Evolutionary conservation across 2,797 vertebrate genomes (phyloP).

Genomic region (Microtus agrestis): DNA sequence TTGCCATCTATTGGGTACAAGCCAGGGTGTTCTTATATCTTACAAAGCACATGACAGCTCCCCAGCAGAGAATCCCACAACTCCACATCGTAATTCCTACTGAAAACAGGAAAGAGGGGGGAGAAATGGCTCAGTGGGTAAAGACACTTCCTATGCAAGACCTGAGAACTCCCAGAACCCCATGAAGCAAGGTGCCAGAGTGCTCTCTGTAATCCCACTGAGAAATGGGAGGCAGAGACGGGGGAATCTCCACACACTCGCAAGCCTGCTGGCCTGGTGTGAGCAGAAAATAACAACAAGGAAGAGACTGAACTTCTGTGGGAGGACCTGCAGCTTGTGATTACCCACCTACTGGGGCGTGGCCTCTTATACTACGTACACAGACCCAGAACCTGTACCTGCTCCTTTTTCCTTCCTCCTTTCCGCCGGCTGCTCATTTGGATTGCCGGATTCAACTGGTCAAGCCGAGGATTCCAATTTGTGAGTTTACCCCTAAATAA

Average conservation of each 20-base stretch:
- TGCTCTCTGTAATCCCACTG: background rate
- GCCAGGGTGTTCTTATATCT: background rate
- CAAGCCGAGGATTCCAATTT: too few species aligned
- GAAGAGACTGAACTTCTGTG: background rate
- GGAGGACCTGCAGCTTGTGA: too few species aligned
- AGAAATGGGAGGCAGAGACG: background rate
- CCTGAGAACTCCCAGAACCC: background rate
- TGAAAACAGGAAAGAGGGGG: background rate
- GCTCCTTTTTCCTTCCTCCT: too few species aligned
- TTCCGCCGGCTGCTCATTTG: too few species aligned
- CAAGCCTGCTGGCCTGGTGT: background rate
- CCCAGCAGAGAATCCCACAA: background rate
- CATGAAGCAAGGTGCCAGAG: background rate
- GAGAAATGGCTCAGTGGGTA: background rate
- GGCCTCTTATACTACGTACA: too few species aligned
- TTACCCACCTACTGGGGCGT: too few species aligned
- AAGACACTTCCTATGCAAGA: background rate
- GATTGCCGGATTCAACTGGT: too few species aligned
- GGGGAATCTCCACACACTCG: too few species aligned
- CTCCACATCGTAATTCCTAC: background rate
- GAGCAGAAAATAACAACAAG: background rate
- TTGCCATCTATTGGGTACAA: background rate
- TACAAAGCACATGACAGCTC: background rate
- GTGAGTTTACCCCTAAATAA: too few species aligned
- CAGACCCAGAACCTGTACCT: too few species aligned